Conservation (phyloP, 1,140 invertebrate genomes). For the Pseudoatta argentina region DNA sequence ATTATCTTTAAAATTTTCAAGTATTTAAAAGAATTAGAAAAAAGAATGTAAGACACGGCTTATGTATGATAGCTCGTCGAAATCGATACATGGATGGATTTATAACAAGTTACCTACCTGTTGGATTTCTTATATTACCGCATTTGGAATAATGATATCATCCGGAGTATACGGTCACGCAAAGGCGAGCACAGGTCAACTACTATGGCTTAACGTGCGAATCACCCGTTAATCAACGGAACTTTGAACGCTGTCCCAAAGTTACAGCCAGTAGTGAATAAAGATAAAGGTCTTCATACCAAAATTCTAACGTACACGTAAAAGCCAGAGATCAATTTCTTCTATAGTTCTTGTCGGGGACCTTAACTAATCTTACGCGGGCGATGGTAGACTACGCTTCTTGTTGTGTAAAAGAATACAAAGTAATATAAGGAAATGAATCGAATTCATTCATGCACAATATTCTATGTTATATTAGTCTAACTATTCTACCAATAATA, state of each 20-base stretch:
- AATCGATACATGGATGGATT: constrained; percentile 31
- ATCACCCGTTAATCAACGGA: constrained; percentile 43
- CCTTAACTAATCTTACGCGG: neutral
- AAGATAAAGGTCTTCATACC: constrained; percentile 18
- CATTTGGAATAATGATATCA: constrained; percentile 26
- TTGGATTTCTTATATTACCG: constrained; percentile 57
- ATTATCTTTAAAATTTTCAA: neutral
- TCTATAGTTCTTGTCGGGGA: constrained; percentile 7
- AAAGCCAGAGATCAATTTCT: constrained; percentile 39
- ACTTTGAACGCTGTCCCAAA: neutral
- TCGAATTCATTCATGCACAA: neutral
- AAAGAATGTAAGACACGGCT: neutral
- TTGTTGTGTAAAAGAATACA: neutral
- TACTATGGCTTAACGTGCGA: constrained; percentile 18
- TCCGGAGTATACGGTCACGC: constrained; percentile 38
- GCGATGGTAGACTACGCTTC: neutral
- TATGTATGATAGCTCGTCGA: neutral
- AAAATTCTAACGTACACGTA: constrained; percentile 2
- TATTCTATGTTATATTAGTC: neutral
- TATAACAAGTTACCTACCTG: constrained; percentile 59
- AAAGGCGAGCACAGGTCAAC: neutral
- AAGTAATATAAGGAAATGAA: neutral
- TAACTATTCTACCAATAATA: too few species aligned
- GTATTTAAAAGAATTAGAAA: neutral
- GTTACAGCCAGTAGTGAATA: neutral